phyloP scores from a whole-genome alignment of 2,113 vertebrate genomes.

The Australoheros scitulus region DNA sequence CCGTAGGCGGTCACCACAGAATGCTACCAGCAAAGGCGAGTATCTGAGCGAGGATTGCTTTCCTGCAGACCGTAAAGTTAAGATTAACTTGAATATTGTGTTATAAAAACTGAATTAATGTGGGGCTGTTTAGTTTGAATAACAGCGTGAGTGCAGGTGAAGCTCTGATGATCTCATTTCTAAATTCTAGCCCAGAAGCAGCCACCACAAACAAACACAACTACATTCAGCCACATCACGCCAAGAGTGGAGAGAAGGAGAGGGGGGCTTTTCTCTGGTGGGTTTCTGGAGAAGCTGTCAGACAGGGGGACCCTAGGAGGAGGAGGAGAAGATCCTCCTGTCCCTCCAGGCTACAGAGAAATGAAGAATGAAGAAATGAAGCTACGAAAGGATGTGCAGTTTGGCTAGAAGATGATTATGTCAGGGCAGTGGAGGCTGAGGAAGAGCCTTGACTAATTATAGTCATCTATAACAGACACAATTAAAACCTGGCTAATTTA shows the following conservation, averaged over 20 bases:
- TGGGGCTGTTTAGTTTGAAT: not conserved
- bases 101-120: not conserved
- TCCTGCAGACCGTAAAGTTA: not conserved
- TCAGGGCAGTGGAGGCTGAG: conserved; percentile 86
- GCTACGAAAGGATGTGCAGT: conserved; percentile 80
- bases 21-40: not conserved
- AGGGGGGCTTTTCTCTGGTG: conserved; percentile 29
- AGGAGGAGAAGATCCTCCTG: conserved; percentile 61
- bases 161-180: not conserved
- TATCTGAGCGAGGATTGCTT: not conserved
- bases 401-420: conserved; percentile 75
- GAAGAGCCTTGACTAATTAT: conserved; percentile 99
- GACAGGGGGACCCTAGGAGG: conserved; percentile 43
- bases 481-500: conserved; percentile 98
- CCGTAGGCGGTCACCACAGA: too few species aligned
- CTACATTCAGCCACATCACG: not conserved
- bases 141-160: not conserved
- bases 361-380: conserved; percentile 71
- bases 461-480: conserved; percentile 99
- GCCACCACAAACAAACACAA: not conserved
- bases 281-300: conserved; percentile 47
- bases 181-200: not conserved
- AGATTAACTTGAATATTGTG: not conserved
- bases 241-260: not conserved
- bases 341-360: conserved; percentile 57